These are phyloP conservation scores for Dorcus parallelipipedus DNA, from an alignment of 2,888 invertebrate genomes.

Conservation along the genomic window DNA sequence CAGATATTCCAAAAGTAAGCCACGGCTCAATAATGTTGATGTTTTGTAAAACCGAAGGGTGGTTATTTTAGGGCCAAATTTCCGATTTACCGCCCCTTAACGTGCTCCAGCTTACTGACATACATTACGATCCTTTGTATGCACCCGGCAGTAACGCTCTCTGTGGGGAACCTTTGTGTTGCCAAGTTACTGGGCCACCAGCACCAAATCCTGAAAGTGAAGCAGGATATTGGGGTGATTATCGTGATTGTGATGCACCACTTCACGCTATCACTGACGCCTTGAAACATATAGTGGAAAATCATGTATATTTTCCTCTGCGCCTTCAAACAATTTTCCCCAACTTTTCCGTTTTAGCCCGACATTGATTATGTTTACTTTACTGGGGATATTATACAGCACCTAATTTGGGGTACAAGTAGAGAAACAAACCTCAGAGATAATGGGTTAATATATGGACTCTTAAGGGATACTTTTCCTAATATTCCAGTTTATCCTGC, in stretches of 20 bases:
- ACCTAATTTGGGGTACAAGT: constrained; percentile 82
- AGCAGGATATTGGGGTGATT: constrained; percentile 79
- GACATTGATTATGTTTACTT: constrained; percentile 64
- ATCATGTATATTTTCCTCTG: constrained; percentile 12
- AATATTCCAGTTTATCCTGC: constrained; percentile 56
- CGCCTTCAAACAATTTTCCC: neutral
- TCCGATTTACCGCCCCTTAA: constrained; percentile 13
- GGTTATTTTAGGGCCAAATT: constrained; percentile 12
- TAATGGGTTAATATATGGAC: constrained; percentile 52
- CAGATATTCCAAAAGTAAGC: constrained; percentile 50
- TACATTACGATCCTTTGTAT: constrained; percentile 76
- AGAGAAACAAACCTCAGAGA: constrained; percentile 58
- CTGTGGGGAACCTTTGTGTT: constrained; percentile 75
- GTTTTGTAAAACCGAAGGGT: neutral
- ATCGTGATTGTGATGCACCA: constrained; percentile 72
- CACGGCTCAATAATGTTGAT: neutral
- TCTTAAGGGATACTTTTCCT: constrained; percentile 48
- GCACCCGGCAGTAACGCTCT: constrained; percentile 60
- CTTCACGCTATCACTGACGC: constrained; percentile 64
- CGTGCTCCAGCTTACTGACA: constrained; percentile 66
- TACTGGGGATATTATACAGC: constrained; percentile 84
- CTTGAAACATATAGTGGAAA: constrained; percentile 7
- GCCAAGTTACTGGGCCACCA: constrained; percentile 54
- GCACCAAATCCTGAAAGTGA: constrained; percentile 35
- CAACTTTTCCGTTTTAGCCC: constrained; percentile 7